Percentiles rank a stretch among this genome's conserved stretches.
These are phyloP conservation scores for Gila orcuttii DNA, from an alignment of 2,113 vertebrate genomes.

Conservation along the genomic window DNA sequence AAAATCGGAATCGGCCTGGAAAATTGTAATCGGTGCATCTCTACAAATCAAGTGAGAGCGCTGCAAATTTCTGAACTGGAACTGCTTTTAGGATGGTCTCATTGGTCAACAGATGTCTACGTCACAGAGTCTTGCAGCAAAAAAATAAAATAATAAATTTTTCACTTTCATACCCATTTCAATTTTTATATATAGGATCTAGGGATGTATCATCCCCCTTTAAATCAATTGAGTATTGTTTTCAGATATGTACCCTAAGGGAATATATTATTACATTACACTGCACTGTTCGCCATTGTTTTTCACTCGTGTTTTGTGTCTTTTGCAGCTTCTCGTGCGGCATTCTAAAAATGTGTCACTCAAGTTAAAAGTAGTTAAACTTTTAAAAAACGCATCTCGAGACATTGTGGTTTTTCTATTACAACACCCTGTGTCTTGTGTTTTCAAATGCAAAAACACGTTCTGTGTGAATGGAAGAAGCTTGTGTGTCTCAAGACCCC, in stretches of 20 bases:
- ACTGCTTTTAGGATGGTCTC: background rate
- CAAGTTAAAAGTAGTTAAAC: background rate
- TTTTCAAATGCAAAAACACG: background rate
- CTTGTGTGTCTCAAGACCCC: background rate
- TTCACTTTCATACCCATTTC: background rate
- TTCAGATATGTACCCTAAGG: background rate
- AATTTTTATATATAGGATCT: background rate
- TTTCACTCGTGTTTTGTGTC: background rate
- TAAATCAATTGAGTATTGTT: background rate
- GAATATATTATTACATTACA: background rate
- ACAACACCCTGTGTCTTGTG: background rate
- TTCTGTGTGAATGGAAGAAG: background rate
- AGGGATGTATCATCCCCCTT: background rate
- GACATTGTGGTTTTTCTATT: background rate
- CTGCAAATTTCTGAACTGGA: background rate
- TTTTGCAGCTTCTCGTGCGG: background rate
- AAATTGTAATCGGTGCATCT: too few species aligned
- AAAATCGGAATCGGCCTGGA: too few species aligned
- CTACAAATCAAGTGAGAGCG: background rate
- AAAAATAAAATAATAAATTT: background rate
- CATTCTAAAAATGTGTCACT: background rate
- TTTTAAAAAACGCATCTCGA: background rate
- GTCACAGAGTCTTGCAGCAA: background rate
- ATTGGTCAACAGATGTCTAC: background rate
- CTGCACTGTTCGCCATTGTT: background rate